Evolutionary conservation across 2,888 invertebrate genomes (phyloP).

Genomic region (Panzeria rudis): DNA sequence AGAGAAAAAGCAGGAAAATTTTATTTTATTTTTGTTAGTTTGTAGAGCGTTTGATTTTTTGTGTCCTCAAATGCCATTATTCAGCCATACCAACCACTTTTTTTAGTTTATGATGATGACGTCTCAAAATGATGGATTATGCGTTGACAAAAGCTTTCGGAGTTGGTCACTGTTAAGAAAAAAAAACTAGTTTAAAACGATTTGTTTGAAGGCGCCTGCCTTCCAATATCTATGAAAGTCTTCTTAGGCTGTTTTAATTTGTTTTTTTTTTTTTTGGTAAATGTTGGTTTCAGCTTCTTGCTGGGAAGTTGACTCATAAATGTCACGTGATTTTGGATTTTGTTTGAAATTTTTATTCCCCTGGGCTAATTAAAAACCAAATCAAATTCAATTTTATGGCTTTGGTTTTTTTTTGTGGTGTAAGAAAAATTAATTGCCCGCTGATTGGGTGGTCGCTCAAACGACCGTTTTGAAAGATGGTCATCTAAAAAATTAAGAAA

Average conservation of each 20-base stretch:
- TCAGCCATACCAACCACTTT: not conserved
- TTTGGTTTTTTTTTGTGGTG: not conserved
- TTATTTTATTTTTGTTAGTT: not conserved
- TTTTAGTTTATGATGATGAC: conserved; percentile 58
- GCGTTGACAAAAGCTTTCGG: conserved; percentile 78
- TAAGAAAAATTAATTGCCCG: conserved; percentile 4
- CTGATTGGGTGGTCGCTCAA: conserved; percentile 31
- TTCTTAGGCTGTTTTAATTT: not conserved
- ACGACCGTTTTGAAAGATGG: not conserved
- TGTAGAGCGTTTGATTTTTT: conserved; percentile 13
- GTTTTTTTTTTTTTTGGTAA: not conserved
- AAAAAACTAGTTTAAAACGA: conserved; percentile 72
- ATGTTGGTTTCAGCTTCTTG: not conserved
- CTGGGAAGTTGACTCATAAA: conserved; percentile 62
- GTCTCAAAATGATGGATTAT: conserved; percentile 80
- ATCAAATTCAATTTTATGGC: conserved; percentile 49
- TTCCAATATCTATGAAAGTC: conserved; percentile 45
- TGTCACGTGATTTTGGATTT: conserved; percentile 59
- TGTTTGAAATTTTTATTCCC: conserved; percentile 59
- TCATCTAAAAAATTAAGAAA: not conserved
- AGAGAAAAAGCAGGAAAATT: conserved; percentile 20
- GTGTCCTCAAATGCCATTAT: not conserved
- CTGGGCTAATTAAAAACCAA: conserved; percentile 21
- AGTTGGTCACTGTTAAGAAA: not conserved
- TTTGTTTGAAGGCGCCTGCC: conserved; percentile 68